These are phyloP conservation scores for Melipona beecheii DNA, from an alignment of 2,888 invertebrate genomes.

Conservation along the genomic window DNA sequence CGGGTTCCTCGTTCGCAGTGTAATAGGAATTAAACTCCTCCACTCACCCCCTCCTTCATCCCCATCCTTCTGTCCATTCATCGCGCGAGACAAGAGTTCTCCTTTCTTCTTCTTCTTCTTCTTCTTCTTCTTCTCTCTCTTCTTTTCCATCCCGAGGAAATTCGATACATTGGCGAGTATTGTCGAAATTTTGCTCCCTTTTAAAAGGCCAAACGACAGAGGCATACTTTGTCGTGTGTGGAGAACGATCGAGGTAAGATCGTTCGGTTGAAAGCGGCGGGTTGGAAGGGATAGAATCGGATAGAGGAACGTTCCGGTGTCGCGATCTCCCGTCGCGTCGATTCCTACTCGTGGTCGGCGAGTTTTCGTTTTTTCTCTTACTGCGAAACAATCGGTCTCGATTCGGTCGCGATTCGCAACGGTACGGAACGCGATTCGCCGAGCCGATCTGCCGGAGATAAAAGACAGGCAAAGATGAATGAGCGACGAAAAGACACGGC, in stretches of 20 bases:
- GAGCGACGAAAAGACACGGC: conserved; percentile 31
- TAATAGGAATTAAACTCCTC: conserved; percentile 40
- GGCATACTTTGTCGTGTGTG: neutral
- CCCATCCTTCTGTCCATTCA: conserved; percentile 17
- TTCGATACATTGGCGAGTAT: conserved; percentile 34
- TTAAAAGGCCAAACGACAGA: neutral
- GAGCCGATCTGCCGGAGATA: conserved; percentile 27
- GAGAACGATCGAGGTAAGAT: neutral
- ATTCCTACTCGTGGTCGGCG: neutral
- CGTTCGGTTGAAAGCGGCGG: too few relatives aligned
- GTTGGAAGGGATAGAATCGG: too few relatives aligned
- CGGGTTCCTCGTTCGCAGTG: conserved; percentile 6
- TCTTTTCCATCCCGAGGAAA: neutral
- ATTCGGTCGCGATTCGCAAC: conserved; percentile 53
- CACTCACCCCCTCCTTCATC: neutral
- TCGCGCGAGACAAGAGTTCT: conserved; percentile 4
- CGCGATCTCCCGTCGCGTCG: neutral
- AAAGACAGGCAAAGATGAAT: conserved; percentile 49
- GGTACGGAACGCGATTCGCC: conserved; percentile 43
- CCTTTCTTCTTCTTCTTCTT: neutral
- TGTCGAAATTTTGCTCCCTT: neutral
- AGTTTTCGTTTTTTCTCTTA: neutral
- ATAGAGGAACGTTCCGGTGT: neutral
- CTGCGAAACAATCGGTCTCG: conserved; percentile 51
- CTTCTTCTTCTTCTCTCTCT: neutral